Evolutionary conservation across 2,888 invertebrate genomes (phyloP).

Genomic region (Caenorhabditis virilis): DNA sequence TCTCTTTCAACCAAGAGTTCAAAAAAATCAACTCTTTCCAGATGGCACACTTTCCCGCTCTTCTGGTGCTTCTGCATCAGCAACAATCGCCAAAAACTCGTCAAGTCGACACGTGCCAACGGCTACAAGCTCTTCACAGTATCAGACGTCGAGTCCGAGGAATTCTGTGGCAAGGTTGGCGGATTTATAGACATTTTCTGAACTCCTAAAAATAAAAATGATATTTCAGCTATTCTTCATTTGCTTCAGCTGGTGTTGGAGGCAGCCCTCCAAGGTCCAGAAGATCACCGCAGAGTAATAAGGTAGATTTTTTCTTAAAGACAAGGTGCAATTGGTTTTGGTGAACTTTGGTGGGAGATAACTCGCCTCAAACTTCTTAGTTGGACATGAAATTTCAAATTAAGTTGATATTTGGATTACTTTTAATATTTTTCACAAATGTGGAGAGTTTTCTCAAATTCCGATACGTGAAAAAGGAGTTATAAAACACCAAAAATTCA

Average conservation of each 20-base stretch:
- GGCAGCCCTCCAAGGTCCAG: slow-evolving; percentile 47
- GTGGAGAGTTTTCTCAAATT: too few species aligned
- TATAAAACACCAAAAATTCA: too few species aligned
- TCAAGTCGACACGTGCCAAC: slow-evolving; percentile 1
- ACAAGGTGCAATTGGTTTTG: too few species aligned
- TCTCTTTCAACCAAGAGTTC: too few species aligned
- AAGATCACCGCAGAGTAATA: slow-evolving; percentile 52
- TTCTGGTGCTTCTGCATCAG: slow-evolving; percentile 13
- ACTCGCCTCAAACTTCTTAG: too few species aligned
- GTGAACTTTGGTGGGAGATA: too few species aligned
- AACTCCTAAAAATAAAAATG: too few species aligned
- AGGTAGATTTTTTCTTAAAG: too few species aligned
- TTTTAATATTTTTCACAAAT: too few species aligned
- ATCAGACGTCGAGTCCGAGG: slow-evolving; percentile 37
- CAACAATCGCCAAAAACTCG: background rate
- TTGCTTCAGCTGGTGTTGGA: slow-evolving; percentile 42
- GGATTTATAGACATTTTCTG: background rate
- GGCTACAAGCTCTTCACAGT: slow-evolving; percentile 1
- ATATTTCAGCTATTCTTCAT: slow-evolving; percentile 44
- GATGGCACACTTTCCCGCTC: slow-evolving; percentile 33
- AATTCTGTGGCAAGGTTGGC: slow-evolving; percentile 30
- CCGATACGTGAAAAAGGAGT: too few species aligned
- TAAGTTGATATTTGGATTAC: too few species aligned
- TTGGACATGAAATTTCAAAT: too few species aligned
- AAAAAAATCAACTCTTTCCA: slow-evolving; percentile 6